Percentiles rank a stretch among this genome's conserved stretches.
phyloP scores from a whole-genome alignment of 2,888 invertebrate species.

The Sphaerophoria rueppellii region DNA sequence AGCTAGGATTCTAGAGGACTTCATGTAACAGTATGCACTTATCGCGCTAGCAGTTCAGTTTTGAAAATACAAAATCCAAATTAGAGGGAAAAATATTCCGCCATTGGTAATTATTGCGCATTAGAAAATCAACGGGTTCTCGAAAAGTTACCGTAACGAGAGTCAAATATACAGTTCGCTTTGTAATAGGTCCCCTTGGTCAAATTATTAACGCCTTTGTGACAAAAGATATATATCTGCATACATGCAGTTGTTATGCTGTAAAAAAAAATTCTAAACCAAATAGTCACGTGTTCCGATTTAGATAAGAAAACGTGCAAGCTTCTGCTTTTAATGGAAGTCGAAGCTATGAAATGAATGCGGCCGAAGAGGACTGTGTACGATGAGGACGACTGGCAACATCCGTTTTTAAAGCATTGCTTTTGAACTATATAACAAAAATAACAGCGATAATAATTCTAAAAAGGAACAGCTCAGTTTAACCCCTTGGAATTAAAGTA shows the following conservation, averaged over 20 bases:
- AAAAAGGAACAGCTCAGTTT: constrained; percentile 52
- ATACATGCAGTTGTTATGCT: neutral
- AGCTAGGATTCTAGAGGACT: no score
- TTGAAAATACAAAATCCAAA: constrained; percentile 44
- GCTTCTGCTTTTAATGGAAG: constrained; percentile 32
- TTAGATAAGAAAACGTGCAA: constrained; percentile 65
- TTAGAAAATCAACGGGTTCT: no score
- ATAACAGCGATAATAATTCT: neutral
- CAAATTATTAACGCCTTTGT: constrained; percentile 67
- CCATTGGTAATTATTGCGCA: constrained; percentile 27
- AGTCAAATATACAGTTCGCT: constrained; percentile 52
- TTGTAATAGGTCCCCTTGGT: constrained; percentile 63
- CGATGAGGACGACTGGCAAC: constrained; percentile 3
- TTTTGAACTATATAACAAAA: constrained; percentile 29
- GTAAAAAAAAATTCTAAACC: neutral
- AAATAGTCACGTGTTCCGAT: constrained; percentile 61
- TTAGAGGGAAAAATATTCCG: constrained; percentile 39
- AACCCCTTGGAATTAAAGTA: constrained; percentile 41
- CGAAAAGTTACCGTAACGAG: neutral
- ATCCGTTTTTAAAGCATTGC: constrained; percentile 2
- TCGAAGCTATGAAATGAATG: no score
- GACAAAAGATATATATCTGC: constrained; percentile 45
- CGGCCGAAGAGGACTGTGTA: neutral
- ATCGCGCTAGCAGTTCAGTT: neutral
- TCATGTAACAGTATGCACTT: neutral